These are phyloP conservation scores for Morpho deidamia DNA, from an alignment of 2,888 invertebrate species.

Conservation along the genomic window DNA sequence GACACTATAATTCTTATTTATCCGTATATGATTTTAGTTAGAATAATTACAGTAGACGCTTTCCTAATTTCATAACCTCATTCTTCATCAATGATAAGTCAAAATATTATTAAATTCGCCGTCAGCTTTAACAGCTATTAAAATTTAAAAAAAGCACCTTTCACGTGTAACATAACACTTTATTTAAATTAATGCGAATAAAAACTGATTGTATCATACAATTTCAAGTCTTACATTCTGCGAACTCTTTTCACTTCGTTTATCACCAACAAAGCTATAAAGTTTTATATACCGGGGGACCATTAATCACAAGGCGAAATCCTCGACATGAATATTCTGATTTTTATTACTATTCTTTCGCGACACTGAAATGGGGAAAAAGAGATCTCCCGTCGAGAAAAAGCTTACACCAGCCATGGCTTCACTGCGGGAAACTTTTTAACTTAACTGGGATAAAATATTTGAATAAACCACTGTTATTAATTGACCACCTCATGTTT, in stretches of 20 bases:
- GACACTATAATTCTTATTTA: no score
- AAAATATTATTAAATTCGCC: no score
- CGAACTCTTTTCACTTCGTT: constrained; percentile 10
- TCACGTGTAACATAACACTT: no score
- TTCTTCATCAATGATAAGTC: no score
- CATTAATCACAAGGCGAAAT: constrained; percentile 18
- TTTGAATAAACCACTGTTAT: background rate
- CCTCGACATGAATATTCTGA: constrained; percentile 13
- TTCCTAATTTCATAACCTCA: no score
- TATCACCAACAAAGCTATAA: constrained; percentile 19
- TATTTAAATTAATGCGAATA: background rate
- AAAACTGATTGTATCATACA: background rate
- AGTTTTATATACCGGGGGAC: constrained; percentile 4
- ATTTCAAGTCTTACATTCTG: constrained; percentile 1
- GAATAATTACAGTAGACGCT: no score
- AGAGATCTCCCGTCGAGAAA: constrained; percentile 2
- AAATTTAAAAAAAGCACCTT: no score
- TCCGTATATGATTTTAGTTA: no score
- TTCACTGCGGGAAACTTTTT: constrained; percentile 1
- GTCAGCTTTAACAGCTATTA: no score
- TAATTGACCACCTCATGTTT: background rate
- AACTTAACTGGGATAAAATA: constrained; percentile 1
- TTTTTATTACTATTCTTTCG: constrained; percentile 13
- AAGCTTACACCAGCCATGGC: constrained; percentile 2
- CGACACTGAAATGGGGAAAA: constrained; percentile 11